Conservation (phyloP, 2,797 vertebrate genomes). For the Nasua narica region DNA sequence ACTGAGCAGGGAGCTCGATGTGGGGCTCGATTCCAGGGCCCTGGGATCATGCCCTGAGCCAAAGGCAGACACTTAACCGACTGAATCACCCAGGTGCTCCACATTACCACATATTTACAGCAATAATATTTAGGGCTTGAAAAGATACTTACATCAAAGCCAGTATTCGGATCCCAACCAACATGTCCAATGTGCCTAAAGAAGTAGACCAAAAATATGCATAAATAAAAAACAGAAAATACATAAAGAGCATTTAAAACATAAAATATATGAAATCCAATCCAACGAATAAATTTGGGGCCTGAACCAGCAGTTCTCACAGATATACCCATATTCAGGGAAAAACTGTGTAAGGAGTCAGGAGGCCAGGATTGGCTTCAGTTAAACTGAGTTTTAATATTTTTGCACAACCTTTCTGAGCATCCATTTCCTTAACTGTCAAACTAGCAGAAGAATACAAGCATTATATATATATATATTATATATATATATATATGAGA, state of each 20-base stretch:
- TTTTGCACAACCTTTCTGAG: not conserved
- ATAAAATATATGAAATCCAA: constrained; percentile 18
- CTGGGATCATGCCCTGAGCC: too few relatives aligned
- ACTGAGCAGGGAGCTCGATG: too few relatives aligned
- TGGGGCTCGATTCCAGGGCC: too few relatives aligned
- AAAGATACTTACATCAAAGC: constrained; percentile 96
- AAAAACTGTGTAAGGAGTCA: not conserved
- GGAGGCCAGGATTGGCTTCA: not conserved
- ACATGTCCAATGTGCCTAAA: constrained; percentile 97
- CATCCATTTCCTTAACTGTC: not conserved
- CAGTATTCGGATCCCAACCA: constrained; percentile 99
- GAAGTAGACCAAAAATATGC: not conserved
- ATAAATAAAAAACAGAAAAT: constrained; percentile 27
- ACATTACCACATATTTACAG: not conserved
- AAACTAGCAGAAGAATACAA: not conserved
- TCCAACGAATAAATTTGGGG: not conserved
- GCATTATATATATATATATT: not conserved
- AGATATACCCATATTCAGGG: not conserved
- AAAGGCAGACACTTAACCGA: too few relatives aligned
- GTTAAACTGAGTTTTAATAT: not conserved
- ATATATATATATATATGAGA: not conserved
- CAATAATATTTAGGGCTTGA: constrained; percentile 11
- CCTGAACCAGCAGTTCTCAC: not conserved
- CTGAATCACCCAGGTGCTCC: too few relatives aligned
- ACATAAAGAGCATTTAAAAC: constrained; percentile 57